phyloP scores from a whole-genome alignment of 2,888 invertebrate species.

The Acrobasis suavella region DNA sequence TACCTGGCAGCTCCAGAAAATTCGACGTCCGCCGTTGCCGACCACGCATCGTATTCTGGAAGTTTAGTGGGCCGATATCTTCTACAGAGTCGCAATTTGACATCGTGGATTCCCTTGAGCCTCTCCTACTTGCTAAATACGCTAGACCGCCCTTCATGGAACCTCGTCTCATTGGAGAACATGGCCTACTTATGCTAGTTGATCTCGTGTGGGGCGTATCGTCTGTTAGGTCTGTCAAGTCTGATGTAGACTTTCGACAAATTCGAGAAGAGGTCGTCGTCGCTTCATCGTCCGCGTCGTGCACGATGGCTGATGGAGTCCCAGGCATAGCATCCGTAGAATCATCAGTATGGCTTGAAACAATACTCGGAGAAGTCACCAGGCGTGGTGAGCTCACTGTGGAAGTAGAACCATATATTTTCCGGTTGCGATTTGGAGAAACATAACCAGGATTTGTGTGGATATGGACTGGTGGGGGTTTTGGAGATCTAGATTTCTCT shows the following conservation, averaged over 20 bases:
- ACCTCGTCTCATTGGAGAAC: constrained; percentile 86
- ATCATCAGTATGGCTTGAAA: constrained; percentile 76
- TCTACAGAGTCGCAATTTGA: constrained; percentile 86
- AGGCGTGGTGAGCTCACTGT: constrained; percentile 72
- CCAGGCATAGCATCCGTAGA: constrained; percentile 69
- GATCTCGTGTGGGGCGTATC: constrained; percentile 83
- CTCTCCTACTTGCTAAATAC: constrained; percentile 92
- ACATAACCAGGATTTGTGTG: constrained; percentile 85
- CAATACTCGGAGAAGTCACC: constrained; percentile 73
- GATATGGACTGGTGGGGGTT: constrained; percentile 81
- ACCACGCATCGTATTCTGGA: constrained; percentile 89
- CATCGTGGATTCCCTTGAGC: constrained; percentile 89
- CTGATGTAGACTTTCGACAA: constrained; percentile 89
- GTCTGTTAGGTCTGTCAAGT: constrained; percentile 84
- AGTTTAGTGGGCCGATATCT: constrained; percentile 90
- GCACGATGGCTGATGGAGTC: constrained; percentile 65
- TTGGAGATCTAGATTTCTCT: constrained; percentile 73
- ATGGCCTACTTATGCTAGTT: constrained; percentile 83
- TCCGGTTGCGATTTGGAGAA: constrained; percentile 72
- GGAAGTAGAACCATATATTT: constrained; percentile 71
- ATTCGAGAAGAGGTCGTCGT: constrained; percentile 73
- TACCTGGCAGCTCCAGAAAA: constrained; percentile 93
- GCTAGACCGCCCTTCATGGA: constrained; percentile 87
- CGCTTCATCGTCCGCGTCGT: constrained; percentile 74
- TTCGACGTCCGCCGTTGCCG: constrained; percentile 92